These are phyloP conservation scores for Heptranchias perlo DNA, from an alignment of 2,113 vertebrate genomes.

Conservation along the genomic window DNA sequence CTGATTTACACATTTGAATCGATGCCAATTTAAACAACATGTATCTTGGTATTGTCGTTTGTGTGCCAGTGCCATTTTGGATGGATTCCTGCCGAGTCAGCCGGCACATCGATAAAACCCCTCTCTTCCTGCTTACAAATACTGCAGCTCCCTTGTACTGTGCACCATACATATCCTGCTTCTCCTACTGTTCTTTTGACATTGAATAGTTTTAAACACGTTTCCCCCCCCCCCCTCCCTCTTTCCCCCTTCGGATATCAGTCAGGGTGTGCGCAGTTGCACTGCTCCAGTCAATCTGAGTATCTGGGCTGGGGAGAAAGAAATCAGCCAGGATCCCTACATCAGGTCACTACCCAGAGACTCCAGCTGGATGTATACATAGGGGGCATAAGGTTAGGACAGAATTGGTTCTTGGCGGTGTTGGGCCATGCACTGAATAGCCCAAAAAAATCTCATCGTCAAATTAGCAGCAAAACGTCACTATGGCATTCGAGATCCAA, in stretches of 20 bases:
- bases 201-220: too few relatives aligned
- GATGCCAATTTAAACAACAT: not conserved
- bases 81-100: not conserved
- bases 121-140: not conserved
- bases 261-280: too few relatives aligned
- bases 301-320: too few relatives aligned
- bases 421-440: not conserved
- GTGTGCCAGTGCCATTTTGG: not conserved
- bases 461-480: not conserved
- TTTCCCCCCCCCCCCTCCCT: too few relatives aligned
- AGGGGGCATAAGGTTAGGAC: too few relatives aligned
- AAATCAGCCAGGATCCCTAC: too few relatives aligned
- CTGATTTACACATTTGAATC: not conserved
- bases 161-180: too few relatives aligned
- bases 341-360: not conserved
- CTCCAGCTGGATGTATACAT: not conserved
- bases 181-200: too few relatives aligned
- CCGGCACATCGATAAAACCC: not conserved
- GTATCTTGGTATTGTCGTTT: not conserved
- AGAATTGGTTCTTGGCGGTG: not conserved
- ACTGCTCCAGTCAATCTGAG: too few relatives aligned
- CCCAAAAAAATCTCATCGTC: not conserved
- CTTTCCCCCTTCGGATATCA: too few relatives aligned
- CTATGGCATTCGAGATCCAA: too few relatives aligned
- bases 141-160: not conserved